Evolutionary conservation across 2,888 invertebrate species (phyloP), one percentile per base, ranked within the genome.

Genomic region (Tenthredo livida): DNA sequence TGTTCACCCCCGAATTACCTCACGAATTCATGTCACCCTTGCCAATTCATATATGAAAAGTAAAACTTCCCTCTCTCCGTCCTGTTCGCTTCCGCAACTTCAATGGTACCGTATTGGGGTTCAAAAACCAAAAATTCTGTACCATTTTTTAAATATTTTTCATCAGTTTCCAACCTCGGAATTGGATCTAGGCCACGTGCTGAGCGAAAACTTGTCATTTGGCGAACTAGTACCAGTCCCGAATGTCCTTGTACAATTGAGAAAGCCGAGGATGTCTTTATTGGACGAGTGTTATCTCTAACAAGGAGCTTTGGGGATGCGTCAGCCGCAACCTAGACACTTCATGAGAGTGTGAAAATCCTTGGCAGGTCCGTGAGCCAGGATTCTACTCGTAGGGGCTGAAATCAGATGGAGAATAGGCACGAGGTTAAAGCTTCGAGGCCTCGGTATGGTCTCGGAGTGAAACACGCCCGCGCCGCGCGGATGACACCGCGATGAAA

Each of bases 321-420:
- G 77, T 77, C 54, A 54, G 50, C 29, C 54, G 54, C 50, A 50
- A 47, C 54, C 77, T 77, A 77, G 77, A 29, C 77, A 77, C 77
- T 77, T 77, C 29, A 33, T 54, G 77, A 54, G 77, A 77, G 77
- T 77, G 77, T 33, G 77, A 77, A 54, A 77, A 77, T 77, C 77
- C 50, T 67, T 50, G 17, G 54, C n/a, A 29, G n/a, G 0, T 54
- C 10, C 25, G 5, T 47, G 77, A 17, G 21, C 40, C 40, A 12
- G 40, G 72, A 25, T 40, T 70, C 40, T 40, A 73, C 10, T 33
- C 5, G 37, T 3, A 9, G 25, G 43, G 72, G 67, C 0, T 33
- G 67, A 15, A 73, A 43, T 54, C 54, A n/a, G 17, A 25, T 25
- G 75, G 33, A 75, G n/a, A 29, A 75, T n/a, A n/a, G 47, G 47